Conservation (phyloP, 1,140 invertebrate species). For the Rhopalosiphum padi region DNA sequence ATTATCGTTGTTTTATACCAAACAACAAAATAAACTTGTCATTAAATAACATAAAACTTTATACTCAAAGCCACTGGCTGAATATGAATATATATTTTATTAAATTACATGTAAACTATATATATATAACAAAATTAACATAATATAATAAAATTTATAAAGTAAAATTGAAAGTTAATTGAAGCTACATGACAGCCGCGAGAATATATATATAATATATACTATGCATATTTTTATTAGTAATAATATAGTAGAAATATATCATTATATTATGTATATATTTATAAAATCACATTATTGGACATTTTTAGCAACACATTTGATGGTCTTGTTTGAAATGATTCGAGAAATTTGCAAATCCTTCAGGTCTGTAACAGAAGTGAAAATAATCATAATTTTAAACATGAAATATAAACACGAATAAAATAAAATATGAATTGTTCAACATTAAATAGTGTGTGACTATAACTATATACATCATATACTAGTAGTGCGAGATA, state of each 20-base stretch:
- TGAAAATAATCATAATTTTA: neutral
- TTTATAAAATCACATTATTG: neutral
- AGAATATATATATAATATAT: neutral
- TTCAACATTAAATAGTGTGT: neutral
- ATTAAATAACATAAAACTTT: neutral
- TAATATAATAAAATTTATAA: constrained; percentile 17
- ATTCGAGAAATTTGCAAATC: constrained; percentile 53
- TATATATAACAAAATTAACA: constrained; percentile 22
- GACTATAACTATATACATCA: neutral
- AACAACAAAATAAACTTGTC: neutral
- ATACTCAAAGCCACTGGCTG: neutral
- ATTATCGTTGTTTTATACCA: neutral
- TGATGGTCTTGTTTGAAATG: constrained; percentile 50
- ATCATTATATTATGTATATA: neutral
- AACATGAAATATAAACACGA: neutral
- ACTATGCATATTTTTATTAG: constrained; percentile 10
- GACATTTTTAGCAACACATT: constrained; percentile 37
- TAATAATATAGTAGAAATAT: constrained; percentile 15
- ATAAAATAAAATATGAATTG: no score
- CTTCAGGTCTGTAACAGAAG: constrained; percentile 43
- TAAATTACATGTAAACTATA: constrained; percentile 32
- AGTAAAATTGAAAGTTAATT: constrained; percentile 43
- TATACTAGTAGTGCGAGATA: neutral
- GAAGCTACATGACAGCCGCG: constrained; percentile 27
- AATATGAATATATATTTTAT: constrained; percentile 8